Conservation (phyloP, 2,888 invertebrate species). For the Mimachlamys varia region DNA sequence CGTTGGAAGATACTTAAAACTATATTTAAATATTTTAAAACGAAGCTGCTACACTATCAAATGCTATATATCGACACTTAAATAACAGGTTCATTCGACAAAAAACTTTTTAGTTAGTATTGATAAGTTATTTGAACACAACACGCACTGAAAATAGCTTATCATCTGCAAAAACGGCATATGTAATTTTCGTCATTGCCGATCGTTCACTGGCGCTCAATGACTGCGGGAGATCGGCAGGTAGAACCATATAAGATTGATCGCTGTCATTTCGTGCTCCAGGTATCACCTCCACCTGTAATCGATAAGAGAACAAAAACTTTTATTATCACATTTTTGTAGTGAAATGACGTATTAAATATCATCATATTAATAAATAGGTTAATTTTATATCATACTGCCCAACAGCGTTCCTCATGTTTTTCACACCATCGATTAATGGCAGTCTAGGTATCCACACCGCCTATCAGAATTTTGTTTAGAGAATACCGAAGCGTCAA, state of each 20-base stretch:
- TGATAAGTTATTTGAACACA: neutral
- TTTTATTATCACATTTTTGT: neutral
- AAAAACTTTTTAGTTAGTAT: neutral
- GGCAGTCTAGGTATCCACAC: too few relatives aligned
- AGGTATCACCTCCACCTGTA: neutral
- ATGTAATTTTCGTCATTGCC: constrained; percentile 50
- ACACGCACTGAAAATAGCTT: constrained; percentile 62
- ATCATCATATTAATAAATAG: too few relatives aligned
- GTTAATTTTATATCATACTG: too few relatives aligned
- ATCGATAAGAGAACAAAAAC: neutral
- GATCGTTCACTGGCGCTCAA: constrained; percentile 36
- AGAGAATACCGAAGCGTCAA: too few relatives aligned
- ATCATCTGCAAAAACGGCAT: constrained; percentile 57
- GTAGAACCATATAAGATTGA: constrained; percentile 41
- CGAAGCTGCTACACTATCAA: too few relatives aligned
- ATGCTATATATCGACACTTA: neutral
- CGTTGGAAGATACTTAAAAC: too few relatives aligned
- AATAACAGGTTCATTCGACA: neutral
- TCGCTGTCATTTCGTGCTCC: neutral
- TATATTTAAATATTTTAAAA: too few relatives aligned
- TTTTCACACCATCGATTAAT: too few relatives aligned
- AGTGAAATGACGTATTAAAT: neutral
- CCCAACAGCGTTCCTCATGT: too few relatives aligned
- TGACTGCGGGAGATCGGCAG: constrained; percentile 37
- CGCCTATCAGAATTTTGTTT: too few relatives aligned